Evolutionary conservation across 2,888 invertebrate genomes (phyloP), one percentile per base, ranked within the genome.

Genomic region (Bembecia ichneumoniformis): DNA sequence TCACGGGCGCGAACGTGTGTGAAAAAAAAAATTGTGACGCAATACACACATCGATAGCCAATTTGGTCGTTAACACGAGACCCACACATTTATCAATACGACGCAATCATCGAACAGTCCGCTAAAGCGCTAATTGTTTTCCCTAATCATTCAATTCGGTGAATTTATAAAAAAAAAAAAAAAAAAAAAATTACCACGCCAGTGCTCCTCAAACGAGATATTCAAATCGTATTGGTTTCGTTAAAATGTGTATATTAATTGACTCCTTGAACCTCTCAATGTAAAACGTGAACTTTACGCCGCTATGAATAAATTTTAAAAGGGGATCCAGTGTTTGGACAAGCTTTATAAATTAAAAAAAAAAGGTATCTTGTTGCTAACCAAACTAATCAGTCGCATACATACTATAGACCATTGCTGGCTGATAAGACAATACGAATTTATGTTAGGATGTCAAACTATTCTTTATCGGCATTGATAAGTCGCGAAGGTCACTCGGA

Each of bases 371-470:
- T 81, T 70, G 83, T 86, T 80, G 74, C 80, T 66, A 74, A 58
- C 74, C 57, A 56, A 53, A 58, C 66, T 64, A 80, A 79, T 81
- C 77, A 66, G 61, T 61, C 58, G 64, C 63, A 64, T 70, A 64
- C 57, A 64, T 61, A 67, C 62, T 71, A 72, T 68, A 71, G 64
- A 68, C 67, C 65, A 68, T 74, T 73, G 62, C 62, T 71, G 86
- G 62, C 62, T 71, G 86, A 87, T 84, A 84, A 84, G 77, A 80
- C 77, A 78, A 77, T 80, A 78, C 75, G 77, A 81, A 86, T 82
- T 79, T 84, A 82, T 86, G 82, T 82, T 78, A 84, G 73, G 80
- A 75, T 86, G 80, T 78, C 82, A 80, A 72, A 73, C 75, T 73
- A 71, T 73, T 71, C 74, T 77, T 84, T 83, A 83, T 83, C 86